Percentiles rank a stretch among this genome's conserved stretches.
Evolutionary conservation across 2,888 invertebrate species (phyloP).

Genomic region (Peribatodes rhomboidaria): DNA sequence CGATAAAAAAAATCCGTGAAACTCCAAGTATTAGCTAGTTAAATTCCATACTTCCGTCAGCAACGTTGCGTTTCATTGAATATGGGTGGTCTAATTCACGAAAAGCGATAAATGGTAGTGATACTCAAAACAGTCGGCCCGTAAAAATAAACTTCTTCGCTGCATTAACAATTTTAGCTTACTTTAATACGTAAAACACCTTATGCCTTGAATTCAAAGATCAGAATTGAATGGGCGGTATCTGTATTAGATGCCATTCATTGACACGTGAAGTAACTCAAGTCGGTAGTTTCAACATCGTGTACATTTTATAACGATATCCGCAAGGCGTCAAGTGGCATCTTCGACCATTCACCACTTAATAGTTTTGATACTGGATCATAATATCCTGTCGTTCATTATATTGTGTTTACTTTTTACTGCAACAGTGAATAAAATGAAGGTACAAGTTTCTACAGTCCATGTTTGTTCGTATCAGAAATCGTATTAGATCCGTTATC

Average conservation of each 20-base stretch:
- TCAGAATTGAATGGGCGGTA: conserved; percentile 9
- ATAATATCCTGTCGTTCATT: conserved; percentile 78
- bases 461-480: background rate
- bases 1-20: background rate
- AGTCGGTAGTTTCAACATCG: conserved; percentile 48
- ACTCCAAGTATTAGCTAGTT: background rate
- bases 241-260: conserved; percentile 26
- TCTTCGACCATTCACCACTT: conserved; percentile 67
- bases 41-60: conserved; percentile 1
- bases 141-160: conserved; percentile 34
- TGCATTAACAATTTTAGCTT: conserved; percentile 19
- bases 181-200: conserved; percentile 9
- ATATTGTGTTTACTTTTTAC: conserved; percentile 81
- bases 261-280: conserved; percentile 35
- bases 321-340: conserved; percentile 57
- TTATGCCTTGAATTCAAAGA: conserved; percentile 18
- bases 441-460: conserved; percentile 15
- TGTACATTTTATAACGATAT: conserved; percentile 54
- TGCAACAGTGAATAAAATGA: conserved; percentile 67
- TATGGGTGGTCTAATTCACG: conserved; percentile 36
- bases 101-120: conserved; percentile 34
- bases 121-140: conserved; percentile 30
- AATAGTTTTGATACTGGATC: conserved; percentile 81
- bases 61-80: conserved; percentile 11
- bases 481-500: background rate